Base-by-base conservation (phyloP, 2,888 invertebrate species). In the Nipponacmea schrenckii region DNA sequence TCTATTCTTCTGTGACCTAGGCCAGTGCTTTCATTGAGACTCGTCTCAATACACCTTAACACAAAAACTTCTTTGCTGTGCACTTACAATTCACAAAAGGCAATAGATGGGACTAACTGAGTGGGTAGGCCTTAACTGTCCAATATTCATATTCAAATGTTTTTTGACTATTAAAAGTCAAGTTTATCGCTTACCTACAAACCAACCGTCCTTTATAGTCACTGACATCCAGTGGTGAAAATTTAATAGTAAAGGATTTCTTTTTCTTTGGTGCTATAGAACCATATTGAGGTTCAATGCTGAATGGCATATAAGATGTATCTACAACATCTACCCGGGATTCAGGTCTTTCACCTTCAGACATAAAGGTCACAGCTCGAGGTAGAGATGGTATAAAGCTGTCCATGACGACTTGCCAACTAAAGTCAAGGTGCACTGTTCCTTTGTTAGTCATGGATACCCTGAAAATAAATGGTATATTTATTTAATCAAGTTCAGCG, bases 331-430 rank as follows among this genome's bases (percentile, higher is more conserved):
- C 85, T 26, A 84, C 81, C 27, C 82, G 75, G 10, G 86, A 85
- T 65, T 82, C 84, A 20, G 84, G 84, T 45, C 84, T 69, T 64
- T 85, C 85, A 15, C 79, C 83, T 68, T 85, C 85, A 3, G 84
- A 83, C 72, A 84, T 77, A 66, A 85, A 85, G 10, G 86, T 86
- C 24, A 86, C 85, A 24, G 86, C 84, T 62, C 85, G 81, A 46
- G 84, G 84, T 62, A 82, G 78, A 24, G 80, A 75, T 12, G 84
- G 82, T 3, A 81, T 80, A 69, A 83, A 81, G 74, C 83, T 85
- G 75, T 89, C 88, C 86, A 87, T 84, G 2, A 86, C 79, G 0
- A 88, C 82, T 72, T 86, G 85, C 89, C 89, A 89, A 77, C 75
- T 85, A 81, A 85, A 88, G 74, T 87, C 87, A 76, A 89, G 77